Evolutionary conservation across 2,113 vertebrate genomes (phyloP).

Genomic region (Tautogolabrus adspersus): DNA sequence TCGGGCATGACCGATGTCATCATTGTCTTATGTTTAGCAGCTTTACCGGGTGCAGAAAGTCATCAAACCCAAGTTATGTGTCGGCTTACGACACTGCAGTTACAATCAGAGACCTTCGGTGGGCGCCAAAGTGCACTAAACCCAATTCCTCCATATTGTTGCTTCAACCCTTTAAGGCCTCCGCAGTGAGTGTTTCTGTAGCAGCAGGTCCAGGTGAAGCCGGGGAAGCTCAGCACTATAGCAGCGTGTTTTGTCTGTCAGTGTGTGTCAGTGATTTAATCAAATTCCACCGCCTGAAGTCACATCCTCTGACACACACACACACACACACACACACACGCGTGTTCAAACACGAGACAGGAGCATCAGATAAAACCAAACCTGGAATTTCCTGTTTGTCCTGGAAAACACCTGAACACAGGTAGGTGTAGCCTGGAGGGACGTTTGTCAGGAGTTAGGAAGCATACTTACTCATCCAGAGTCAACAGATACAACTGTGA

Average conservation of each 20-base stretch:
- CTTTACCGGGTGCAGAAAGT: too few relatives aligned
- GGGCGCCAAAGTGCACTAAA: too few relatives aligned
- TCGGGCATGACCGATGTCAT: too few relatives aligned
- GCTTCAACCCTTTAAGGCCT: too few relatives aligned
- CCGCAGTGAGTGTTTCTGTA: slow-evolving; percentile 4
- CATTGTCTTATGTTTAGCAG: too few relatives aligned
- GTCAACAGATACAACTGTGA: slow-evolving; percentile 37
- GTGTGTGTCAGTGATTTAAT: background rate
- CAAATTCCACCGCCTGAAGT: slow-evolving; percentile 35
- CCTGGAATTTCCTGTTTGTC: slow-evolving; percentile 41
- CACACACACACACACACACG: background rate
- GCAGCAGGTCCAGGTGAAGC: slow-evolving; percentile 29
- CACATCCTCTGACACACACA: slow-evolving; percentile 11
- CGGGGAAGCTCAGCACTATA: slow-evolving; percentile 5
- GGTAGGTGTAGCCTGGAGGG: slow-evolving; percentile 20
- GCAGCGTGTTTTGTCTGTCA: background rate
- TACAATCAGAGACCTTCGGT: too few relatives aligned
- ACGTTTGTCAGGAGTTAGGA: slow-evolving; percentile 11
- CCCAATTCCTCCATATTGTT: too few relatives aligned
- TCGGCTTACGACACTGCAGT: too few relatives aligned
- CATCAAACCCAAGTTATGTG: too few relatives aligned
- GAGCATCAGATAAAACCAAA: background rate
- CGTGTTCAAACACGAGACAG: slow-evolving; percentile 40
- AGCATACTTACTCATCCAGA: slow-evolving; percentile 41
- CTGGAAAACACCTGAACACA: slow-evolving; percentile 17